phyloP scores from a whole-genome alignment of 2,113 vertebrate genomes.

The Cranoglanis bouderius region DNA sequence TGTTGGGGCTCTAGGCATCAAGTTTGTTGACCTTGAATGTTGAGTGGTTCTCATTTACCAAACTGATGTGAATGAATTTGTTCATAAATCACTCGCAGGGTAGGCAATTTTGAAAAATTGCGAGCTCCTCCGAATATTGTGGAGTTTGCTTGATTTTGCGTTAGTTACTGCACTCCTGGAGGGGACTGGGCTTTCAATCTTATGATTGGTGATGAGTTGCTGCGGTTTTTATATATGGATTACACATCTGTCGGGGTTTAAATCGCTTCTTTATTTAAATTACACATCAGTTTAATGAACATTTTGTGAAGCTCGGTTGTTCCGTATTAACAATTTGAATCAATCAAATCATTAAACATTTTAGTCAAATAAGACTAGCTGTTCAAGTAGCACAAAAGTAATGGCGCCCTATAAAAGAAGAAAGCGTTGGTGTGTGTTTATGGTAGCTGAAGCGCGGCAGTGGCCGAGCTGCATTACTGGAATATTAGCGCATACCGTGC shows the following conservation, averaged over 20 bases:
- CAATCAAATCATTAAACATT: background rate
- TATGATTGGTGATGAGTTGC: background rate
- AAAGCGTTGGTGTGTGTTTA: background rate
- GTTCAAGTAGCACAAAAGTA: background rate
- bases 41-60: no score
- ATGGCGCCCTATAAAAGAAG: background rate
- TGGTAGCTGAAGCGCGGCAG: background rate
- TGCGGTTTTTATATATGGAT: background rate
- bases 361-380: no score
- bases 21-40: no score
- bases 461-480: background rate
- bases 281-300: background rate
- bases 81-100: no score
- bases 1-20: background rate
- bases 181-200: background rate
- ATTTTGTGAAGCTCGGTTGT: background rate
- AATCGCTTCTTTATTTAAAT: no score
- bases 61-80: no score
- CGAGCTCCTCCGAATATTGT: no score
- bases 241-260: no score
- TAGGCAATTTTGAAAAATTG: no score
- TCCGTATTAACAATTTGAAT: background rate
- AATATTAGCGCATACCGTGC: background rate
- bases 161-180: no score
- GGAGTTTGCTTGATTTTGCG: no score